Conservation (phyloP, 2,113 vertebrate genomes). For the Psittacus erithacus region DNA sequence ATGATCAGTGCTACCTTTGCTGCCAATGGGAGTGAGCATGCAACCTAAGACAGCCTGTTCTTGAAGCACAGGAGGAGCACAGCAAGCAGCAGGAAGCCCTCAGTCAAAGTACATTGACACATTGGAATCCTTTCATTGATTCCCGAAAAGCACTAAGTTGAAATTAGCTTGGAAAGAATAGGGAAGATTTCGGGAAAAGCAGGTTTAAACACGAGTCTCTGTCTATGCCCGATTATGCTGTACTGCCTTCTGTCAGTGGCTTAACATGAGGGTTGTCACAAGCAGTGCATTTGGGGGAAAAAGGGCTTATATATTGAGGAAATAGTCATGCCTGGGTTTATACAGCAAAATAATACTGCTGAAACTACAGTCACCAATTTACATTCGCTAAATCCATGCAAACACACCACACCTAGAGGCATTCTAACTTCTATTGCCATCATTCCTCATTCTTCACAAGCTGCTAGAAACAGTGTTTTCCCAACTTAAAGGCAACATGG, state of each 20-base stretch:
- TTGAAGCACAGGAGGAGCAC: neutral
- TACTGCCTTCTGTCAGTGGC: neutral
- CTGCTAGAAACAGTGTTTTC: neutral
- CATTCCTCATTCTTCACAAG: neutral
- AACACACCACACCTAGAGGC: neutral
- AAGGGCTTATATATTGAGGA: neutral
- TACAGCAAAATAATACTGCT: neutral
- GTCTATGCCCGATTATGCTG: neutral
- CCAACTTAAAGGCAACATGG: neutral
- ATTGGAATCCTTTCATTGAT: neutral
- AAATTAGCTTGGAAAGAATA: neutral
- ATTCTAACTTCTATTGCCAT: neutral
- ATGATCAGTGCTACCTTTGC: neutral
- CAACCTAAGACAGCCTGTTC: neutral
- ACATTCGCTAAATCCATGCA: neutral
- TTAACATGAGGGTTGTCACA: neutral
- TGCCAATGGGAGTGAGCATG: neutral
- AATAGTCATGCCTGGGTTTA: neutral
- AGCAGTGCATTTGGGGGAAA: neutral
- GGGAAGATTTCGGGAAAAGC: neutral
- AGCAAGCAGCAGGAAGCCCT: neutral
- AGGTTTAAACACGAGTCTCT: neutral
- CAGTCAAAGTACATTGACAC: neutral
- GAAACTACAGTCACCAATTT: neutral
- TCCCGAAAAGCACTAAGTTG: neutral